Base-by-base conservation (phyloP, 2,797 vertebrate genomes). In the Hemibagrus guttatus region DNA sequence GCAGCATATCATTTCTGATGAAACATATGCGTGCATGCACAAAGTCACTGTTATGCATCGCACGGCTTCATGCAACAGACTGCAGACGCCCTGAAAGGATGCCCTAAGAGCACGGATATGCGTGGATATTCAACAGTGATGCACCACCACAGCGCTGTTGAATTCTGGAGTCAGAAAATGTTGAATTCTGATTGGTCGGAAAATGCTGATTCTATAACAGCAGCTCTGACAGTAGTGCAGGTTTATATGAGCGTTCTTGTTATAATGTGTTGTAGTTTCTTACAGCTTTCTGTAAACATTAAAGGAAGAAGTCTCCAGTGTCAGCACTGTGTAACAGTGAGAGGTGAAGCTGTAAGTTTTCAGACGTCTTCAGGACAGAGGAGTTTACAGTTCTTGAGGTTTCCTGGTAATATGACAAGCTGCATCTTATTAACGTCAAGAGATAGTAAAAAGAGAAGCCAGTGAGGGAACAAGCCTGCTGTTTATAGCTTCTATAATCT, bases 21-120 rank as follows among this genome's bases (percentile, higher is more conserved):
- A 52, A 63, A 16, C 12, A 58, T 46, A 61, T 85, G 83, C 87
- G 61, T 46, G 31, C 28, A 39, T 63, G 81, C 56, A 59, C 46
- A 78, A 42, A 17, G 35, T 46, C n/a, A 52, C 56, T 26, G 28
- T 23, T 59, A 49, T 46, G 61, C 56, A 81, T 12, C 4, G 8
- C 14, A 16, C 1, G 26, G 46, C 35, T 59, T 69, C 69, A 86
- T 72, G 84, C 86, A 78, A 21, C 76, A 84, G 82, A 42, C 69
- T 56, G 35, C 46, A 19, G 71, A 74, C 63, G 31, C 19, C 14
- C 28, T 12, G 58, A 42, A 26, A 78, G n/a, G 8, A 31, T 49
- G n/a, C 42, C 28, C 6, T 2, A 54, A 54, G 49, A 3, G 2
- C 46, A 7, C 21, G 21, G 12, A 26, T 72, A 56, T 56, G 16